Percentiles rank a stretch among this genome's conserved stretches.
phyloP scores from a whole-genome alignment of 2,888 invertebrate species.

The Pyrrhosoma nymphula region DNA sequence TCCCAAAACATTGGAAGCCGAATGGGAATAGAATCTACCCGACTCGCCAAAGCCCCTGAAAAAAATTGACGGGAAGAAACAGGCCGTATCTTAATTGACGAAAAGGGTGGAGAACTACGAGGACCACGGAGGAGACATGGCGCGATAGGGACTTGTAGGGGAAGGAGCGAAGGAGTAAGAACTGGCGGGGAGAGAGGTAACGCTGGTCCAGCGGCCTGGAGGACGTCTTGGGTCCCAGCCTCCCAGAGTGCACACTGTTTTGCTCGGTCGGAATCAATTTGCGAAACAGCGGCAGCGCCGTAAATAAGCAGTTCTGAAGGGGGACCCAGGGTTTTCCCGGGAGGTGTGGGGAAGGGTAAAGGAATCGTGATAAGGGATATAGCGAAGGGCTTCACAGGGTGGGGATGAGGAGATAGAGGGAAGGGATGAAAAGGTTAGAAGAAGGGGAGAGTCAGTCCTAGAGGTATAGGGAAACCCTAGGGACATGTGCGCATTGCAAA shows the following conservation, averaged over 20 bases:
- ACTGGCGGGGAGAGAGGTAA: neutral
- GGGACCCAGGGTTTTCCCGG: neutral
- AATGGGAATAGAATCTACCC: neutral
- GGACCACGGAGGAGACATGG: too few species aligned
- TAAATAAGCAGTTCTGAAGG: slow-evolving; percentile 43
- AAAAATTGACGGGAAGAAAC: neutral
- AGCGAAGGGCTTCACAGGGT: too few species aligned
- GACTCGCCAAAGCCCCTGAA: neutral
- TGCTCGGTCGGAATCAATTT: slow-evolving; percentile 54
- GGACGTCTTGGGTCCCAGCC: neutral
- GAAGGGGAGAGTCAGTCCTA: too few species aligned
- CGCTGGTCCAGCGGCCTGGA: neutral
- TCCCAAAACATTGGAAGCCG: neutral
- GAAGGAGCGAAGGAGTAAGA: neutral
- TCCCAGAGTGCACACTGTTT: slow-evolving; percentile 29
- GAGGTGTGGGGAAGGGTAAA: neutral
- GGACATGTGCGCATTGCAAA: neutral
- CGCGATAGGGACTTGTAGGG: neutral
- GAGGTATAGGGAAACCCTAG: neutral
- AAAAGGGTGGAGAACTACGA: neutral
- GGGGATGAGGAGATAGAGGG: too few species aligned
- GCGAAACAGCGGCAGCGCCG: slow-evolving; percentile 44
- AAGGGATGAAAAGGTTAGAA: too few species aligned
- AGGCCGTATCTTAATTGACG: slow-evolving; percentile 10
- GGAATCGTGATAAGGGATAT: too few species aligned